These are phyloP conservation scores for Caenorhabditis briggsae DNA, from an alignment of 1,140 invertebrate genomes.

Conservation along the genomic window DNA sequence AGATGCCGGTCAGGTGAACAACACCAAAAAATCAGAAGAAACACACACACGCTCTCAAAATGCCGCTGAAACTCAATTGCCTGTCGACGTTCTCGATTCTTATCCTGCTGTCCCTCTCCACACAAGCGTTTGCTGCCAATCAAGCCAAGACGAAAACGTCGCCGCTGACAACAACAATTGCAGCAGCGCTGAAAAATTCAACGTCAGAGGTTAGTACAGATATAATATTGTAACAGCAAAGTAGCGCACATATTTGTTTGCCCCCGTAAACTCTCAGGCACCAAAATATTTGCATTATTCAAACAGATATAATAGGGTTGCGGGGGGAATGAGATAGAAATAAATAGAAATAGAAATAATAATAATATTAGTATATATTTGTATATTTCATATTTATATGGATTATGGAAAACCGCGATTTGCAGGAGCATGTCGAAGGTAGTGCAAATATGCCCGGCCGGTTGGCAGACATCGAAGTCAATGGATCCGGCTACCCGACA, in stretches of 20 bases:
- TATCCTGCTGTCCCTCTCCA: conserved; percentile 30
- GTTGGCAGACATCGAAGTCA: conserved; percentile 44
- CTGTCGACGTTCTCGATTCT: conserved; percentile 42
- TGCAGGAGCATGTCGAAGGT: conserved; percentile 35
- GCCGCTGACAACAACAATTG: not conserved
- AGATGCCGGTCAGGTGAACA: conserved; percentile 51
- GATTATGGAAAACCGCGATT: not conserved
- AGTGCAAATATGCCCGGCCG: conserved; percentile 32
- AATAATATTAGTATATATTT: conserved; percentile 18
- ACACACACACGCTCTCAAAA: not conserved
- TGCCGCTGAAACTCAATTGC: conserved; percentile 36
- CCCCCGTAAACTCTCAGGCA: conserved; percentile 7
- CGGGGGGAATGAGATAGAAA: not conserved
- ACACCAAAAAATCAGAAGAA: conserved; percentile 33
- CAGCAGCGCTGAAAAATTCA: conserved; percentile 16
- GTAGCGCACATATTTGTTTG: conserved; percentile 41
- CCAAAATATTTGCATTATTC: conserved; percentile 54
- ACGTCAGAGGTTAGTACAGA: conserved; percentile 24
- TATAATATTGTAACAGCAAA: not conserved
- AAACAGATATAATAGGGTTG: conserved; percentile 48
- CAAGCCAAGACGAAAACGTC: conserved; percentile 34
- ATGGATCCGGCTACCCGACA: conserved; percentile 52
- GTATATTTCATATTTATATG: not conserved
- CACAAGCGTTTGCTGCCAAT: conserved; percentile 47
- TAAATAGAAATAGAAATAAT: conserved; percentile 39